Percentiles rank a stretch among this genome's conserved stretches.
Conservation (phyloP, 2,888 invertebrate genomes). For the Alsophila aescularia region DNA sequence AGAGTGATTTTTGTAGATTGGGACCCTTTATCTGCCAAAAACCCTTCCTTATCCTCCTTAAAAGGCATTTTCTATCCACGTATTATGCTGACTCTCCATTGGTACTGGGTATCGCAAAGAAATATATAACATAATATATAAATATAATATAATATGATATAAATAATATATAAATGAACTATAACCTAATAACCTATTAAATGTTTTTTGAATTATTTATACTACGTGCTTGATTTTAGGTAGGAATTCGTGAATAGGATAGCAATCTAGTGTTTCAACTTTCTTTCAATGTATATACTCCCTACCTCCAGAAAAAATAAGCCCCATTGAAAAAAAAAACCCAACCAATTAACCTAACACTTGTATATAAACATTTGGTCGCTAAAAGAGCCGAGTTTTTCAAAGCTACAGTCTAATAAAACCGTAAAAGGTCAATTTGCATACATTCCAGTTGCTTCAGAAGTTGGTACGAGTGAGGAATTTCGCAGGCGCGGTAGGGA, state of each 20-base stretch:
- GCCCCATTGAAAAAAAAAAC: slow-evolving; percentile 27
- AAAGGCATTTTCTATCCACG: too few species aligned
- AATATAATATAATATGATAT: too few species aligned
- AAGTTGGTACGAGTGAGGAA: slow-evolving; percentile 51
- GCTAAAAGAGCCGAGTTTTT: slow-evolving; percentile 22
- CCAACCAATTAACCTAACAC: slow-evolving; percentile 35
- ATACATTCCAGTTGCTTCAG: slow-evolving; percentile 72
- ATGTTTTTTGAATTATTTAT: too few species aligned
- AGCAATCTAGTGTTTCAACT: not conserved
- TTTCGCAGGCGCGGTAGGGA: slow-evolving; percentile 40
- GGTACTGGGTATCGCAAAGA: too few species aligned
- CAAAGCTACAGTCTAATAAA: slow-evolving; percentile 26
- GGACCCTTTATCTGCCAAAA: too few species aligned
- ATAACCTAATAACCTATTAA: too few species aligned
- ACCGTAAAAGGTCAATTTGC: slow-evolving; percentile 71
- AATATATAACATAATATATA: too few species aligned
- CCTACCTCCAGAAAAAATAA: not conserved
- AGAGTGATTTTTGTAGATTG: too few species aligned
- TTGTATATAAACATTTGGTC: slow-evolving; percentile 16
- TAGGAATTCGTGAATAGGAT: not conserved
- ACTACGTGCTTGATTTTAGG: not conserved
- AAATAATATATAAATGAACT: too few species aligned
- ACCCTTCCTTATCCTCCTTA: too few species aligned
- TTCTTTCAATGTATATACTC: not conserved
- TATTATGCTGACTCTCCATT: too few species aligned